These are phyloP conservation scores for Meleagris gallopavo DNA, from an alignment of 2,113 vertebrate species.

Conservation along the genomic window DNA sequence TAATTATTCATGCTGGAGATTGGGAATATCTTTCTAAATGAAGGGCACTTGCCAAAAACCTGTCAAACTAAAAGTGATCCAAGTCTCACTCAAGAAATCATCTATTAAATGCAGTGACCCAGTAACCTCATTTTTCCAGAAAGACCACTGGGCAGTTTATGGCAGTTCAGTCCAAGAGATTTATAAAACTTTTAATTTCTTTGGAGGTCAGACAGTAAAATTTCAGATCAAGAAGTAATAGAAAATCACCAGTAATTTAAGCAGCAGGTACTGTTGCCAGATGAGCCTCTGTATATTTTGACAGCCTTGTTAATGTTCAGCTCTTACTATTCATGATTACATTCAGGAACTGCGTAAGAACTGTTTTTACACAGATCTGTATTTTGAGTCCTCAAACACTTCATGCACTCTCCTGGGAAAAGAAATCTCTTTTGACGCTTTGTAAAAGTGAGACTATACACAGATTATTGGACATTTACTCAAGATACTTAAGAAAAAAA, in stretches of 20 bases:
- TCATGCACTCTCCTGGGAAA: background rate
- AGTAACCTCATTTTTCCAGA: slow-evolving; percentile 41
- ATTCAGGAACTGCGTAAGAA: background rate
- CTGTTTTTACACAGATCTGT: background rate
- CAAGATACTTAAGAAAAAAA: background rate
- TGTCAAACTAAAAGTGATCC: background rate
- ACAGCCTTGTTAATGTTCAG: background rate
- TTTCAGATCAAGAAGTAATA: background rate
- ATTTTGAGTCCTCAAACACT: background rate
- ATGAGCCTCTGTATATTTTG: background rate
- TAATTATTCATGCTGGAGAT: background rate
- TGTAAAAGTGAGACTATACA: background rate
- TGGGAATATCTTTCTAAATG: background rate
- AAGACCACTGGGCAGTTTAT: background rate
- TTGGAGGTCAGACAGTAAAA: background rate
- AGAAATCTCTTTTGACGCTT: background rate
- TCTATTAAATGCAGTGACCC: slow-evolving; percentile 17
- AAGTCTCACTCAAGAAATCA: background rate
- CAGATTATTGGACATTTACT: slow-evolving; percentile 22
- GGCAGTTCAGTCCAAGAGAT: background rate
- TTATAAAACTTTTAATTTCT: slow-evolving; percentile 16
- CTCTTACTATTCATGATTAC: background rate
- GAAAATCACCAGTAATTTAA: background rate
- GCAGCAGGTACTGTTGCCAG: background rate
- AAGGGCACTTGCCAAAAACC: slow-evolving; percentile 34